These are phyloP conservation scores for Drosophila sulfurigaster DNA, from an alignment of 1,140 invertebrate genomes.

Conservation along the genomic window DNA sequence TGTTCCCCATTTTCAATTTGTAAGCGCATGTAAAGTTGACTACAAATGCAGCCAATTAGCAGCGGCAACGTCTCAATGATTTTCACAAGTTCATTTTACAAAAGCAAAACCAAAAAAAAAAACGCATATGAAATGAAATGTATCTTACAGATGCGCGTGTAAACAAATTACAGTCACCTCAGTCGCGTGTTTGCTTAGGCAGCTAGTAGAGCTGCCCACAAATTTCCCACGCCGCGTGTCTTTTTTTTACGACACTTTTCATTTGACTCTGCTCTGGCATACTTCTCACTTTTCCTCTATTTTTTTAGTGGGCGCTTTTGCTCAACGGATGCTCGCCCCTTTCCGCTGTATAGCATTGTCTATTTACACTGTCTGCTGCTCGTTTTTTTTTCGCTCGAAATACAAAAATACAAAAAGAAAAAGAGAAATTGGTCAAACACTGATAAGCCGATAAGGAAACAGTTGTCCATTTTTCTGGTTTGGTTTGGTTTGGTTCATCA, in stretches of 20 bases:
- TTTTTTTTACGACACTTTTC: slow-evolving; percentile 70
- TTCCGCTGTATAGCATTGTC: background rate
- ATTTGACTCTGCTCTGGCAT: slow-evolving; percentile 38
- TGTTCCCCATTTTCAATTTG: slow-evolving; percentile 63
- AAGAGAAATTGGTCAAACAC: slow-evolving; percentile 63
- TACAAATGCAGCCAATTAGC: slow-evolving; percentile 81
- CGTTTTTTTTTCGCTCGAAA: slow-evolving; percentile 54
- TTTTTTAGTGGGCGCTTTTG: slow-evolving; percentile 31
- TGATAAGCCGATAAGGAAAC: slow-evolving; percentile 63
- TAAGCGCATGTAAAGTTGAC: slow-evolving; percentile 68
- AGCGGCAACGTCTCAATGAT: slow-evolving; percentile 68
- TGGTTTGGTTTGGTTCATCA: slow-evolving; percentile 8
- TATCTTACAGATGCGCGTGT: slow-evolving; percentile 74
- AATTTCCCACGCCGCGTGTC: slow-evolving; percentile 70
- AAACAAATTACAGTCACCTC: slow-evolving; percentile 66
- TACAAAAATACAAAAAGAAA: slow-evolving; percentile 16
- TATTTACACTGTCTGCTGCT: slow-evolving; percentile 50
- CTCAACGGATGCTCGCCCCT: slow-evolving; percentile 64
- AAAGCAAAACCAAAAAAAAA: slow-evolving; percentile 29
- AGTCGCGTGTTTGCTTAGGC: slow-evolving; percentile 65
- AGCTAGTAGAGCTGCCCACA: slow-evolving; percentile 47
- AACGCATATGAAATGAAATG: slow-evolving; percentile 53
- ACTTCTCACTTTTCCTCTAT: slow-evolving; percentile 42
- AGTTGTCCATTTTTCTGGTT: slow-evolving; percentile 24
- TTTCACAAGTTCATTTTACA: slow-evolving; percentile 76